These are phyloP conservation scores for Acanthopagrus latus DNA, from an alignment of 2,797 vertebrate genomes.

Conservation along the genomic window DNA sequence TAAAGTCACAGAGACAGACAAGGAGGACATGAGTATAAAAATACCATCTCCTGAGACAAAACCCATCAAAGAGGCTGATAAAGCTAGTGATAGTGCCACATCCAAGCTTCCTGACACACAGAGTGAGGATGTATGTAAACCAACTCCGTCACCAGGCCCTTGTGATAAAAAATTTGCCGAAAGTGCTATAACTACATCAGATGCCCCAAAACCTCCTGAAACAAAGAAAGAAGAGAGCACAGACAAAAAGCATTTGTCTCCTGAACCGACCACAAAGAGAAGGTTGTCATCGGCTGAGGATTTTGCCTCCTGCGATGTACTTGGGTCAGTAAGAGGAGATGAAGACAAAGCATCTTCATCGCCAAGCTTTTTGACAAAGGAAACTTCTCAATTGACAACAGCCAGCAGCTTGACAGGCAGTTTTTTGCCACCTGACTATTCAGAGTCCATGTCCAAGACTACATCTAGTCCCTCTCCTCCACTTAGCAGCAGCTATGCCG, in stretches of 20 bases:
- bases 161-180: constrained; percentile 25
- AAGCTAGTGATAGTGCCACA: constrained; percentile 47
- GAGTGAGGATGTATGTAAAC: constrained; percentile 38
- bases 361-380: constrained; percentile 33
- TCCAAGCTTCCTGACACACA: constrained; percentile 58
- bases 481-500: constrained; percentile 64
- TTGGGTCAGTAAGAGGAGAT: constrained; percentile 42
- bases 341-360: constrained; percentile 48
- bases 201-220: constrained; percentile 40
- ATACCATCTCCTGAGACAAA: constrained; percentile 47
- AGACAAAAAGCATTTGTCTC: constrained; percentile 39
- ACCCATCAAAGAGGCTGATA: constrained; percentile 64
- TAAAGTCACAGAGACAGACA: constrained; percentile 31
- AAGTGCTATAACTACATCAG: constrained; percentile 7
- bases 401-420: constrained; percentile 49
- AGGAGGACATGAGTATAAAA: constrained; percentile 39
- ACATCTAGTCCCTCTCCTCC: constrained; percentile 51
- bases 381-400: constrained; percentile 29
- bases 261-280: constrained; percentile 49
- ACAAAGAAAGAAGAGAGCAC: constrained; percentile 51
- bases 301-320: constrained; percentile 30
- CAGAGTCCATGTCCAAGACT: constrained; percentile 53
- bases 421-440: constrained; percentile 45
- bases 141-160: constrained; percentile 5
- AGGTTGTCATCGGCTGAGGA: constrained; percentile 41